Percentiles rank a stretch among this genome's conserved stretches.
Conservation (phyloP, 2,113 vertebrate genomes). For the Syngnathoides biaculeatus region DNA sequence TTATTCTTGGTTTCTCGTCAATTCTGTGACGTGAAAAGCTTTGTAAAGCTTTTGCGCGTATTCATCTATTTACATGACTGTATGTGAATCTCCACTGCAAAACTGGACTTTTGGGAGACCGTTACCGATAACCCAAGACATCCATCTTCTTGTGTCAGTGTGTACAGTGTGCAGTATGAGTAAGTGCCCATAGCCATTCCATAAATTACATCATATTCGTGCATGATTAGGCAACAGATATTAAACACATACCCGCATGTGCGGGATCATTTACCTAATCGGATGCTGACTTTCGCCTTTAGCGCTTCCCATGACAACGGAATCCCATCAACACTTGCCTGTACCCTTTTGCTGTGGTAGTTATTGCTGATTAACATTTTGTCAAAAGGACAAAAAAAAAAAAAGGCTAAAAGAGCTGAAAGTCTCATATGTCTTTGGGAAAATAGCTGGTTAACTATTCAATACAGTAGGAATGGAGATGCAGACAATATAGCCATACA, state of each 20-base stretch:
- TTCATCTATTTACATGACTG: too few relatives aligned
- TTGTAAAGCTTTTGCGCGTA: too few relatives aligned
- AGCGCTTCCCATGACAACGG: conserved; percentile 57
- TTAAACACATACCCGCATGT: conserved; percentile 40
- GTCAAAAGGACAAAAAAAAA: conserved; percentile 47
- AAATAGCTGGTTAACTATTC: background rate
- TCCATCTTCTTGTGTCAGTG: conserved; percentile 37
- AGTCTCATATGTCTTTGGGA: conserved; percentile 6
- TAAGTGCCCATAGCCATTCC: conserved; percentile 33
- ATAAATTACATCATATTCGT: conserved; percentile 43
- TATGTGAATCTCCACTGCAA: conserved; percentile 16
- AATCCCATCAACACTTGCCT: conserved; percentile 53
- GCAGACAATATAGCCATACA: background rate
- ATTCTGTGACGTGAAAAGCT: too few relatives aligned
- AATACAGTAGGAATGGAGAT: too few relatives aligned
- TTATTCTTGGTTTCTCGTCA: too few relatives aligned
- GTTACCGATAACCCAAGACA: conserved; percentile 36
- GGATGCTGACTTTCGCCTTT: conserved; percentile 46
- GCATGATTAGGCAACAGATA: conserved; percentile 47
- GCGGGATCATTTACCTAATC: conserved; percentile 44
- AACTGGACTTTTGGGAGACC: conserved; percentile 42
- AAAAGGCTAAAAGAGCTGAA: conserved; percentile 16
- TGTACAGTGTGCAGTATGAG: background rate
- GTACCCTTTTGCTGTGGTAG: conserved; percentile 57
- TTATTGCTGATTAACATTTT: conserved; percentile 61